Conservation (phyloP, 2,113 vertebrate species). For the Caloenas nicobarica region DNA sequence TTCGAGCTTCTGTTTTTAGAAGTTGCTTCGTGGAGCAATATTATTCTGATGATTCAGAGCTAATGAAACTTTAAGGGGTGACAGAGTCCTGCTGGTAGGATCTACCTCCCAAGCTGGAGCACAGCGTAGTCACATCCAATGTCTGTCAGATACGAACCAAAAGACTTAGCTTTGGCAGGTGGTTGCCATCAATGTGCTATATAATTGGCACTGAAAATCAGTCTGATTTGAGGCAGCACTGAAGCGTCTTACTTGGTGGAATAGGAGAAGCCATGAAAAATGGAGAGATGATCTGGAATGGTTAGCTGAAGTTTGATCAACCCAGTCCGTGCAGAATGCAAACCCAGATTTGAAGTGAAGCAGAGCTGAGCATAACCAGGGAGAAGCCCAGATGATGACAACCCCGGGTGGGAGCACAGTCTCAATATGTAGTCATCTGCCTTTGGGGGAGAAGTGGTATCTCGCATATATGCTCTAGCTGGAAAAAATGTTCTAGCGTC, state of each 20-base stretch:
- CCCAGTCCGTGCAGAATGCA: not conserved
- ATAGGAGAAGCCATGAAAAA: not conserved
- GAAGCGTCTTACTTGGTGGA: not conserved
- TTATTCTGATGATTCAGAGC: conserved; percentile 22
- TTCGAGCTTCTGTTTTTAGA: conserved; percentile 34
- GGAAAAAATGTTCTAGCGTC: not conserved
- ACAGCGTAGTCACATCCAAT: not conserved
- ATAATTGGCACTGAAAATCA: not conserved
- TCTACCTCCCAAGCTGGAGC: not conserved
- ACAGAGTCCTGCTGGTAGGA: not conserved
- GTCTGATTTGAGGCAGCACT: not conserved
- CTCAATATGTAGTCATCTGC: not conserved
- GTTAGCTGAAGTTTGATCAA: not conserved
- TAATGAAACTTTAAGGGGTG: not conserved
- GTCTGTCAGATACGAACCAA: not conserved
- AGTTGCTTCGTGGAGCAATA: not conserved
- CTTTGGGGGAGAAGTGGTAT: not conserved
- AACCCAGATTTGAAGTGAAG: not conserved
- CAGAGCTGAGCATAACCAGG: not conserved
- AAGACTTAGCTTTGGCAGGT: not conserved
- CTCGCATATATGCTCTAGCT: not conserved
- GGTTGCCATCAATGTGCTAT: not conserved
- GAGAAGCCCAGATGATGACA: not conserved
- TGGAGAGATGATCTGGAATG: not conserved
- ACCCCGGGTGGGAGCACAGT: not conserved